Conservation (phyloP, 2,113 vertebrate species). For the Entomyzon cyanotis region DNA sequence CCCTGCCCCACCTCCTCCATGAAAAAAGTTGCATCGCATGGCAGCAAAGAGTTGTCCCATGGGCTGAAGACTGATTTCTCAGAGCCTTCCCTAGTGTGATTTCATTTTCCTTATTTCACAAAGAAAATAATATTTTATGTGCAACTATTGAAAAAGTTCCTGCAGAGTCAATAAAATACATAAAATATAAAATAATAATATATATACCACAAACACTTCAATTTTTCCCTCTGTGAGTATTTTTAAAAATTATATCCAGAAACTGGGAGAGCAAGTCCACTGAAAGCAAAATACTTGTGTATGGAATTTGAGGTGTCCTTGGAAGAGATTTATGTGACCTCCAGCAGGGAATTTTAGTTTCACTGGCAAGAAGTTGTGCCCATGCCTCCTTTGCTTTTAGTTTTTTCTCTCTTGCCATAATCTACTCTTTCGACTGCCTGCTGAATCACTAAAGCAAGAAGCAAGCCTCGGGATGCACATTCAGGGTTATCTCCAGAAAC, state of each 20-base stretch:
- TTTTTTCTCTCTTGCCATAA: background rate
- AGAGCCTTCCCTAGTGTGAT: background rate
- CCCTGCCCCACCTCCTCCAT: background rate
- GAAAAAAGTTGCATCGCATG: background rate
- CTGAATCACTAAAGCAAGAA: constrained; percentile 4
- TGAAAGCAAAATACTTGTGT: background rate
- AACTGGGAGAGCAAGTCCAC: background rate
- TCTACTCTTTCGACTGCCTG: constrained; percentile 10
- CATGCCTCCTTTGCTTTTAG: background rate
- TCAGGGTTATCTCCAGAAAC: background rate
- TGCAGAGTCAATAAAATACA: background rate
- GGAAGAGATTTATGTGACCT: background rate
- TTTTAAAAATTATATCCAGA: background rate
- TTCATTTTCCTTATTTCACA: background rate
- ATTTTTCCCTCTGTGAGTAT: background rate
- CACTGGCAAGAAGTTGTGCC: background rate
- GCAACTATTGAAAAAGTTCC: background rate
- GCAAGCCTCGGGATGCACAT: background rate
- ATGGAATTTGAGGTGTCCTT: background rate
- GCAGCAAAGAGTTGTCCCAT: background rate
- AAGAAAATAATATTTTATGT: background rate
- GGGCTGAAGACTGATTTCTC: background rate
- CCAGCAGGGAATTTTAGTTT: background rate
- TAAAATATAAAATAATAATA: background rate
- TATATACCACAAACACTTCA: background rate